Evolutionary conservation across 2,797 vertebrate species (phyloP).

Genomic region (Hephaestus fuliginosus): DNA sequence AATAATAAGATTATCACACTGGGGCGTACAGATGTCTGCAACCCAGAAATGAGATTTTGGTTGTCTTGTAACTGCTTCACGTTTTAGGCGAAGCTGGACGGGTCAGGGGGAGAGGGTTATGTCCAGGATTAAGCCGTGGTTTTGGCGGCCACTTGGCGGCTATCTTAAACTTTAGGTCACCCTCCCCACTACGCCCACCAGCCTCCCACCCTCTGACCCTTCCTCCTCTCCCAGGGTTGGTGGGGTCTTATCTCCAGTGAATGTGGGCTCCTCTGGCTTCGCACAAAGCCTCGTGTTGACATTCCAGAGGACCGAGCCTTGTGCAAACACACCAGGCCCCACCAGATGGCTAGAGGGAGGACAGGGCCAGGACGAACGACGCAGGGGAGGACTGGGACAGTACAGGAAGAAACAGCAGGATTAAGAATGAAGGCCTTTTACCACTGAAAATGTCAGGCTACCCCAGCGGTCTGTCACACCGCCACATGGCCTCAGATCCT

Average conservation of each 20-base stretch:
- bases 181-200: conserved; percentile 43
- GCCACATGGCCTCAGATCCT: conserved; percentile 31
- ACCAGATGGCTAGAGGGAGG: conserved; percentile 79
- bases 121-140: conserved; percentile 47
- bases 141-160: conserved; percentile 60
- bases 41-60: conserved; percentile 21
- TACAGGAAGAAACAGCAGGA: conserved; percentile 54
- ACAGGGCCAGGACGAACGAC: conserved; percentile 59
- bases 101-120: conserved; percentile 31
- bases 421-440: conserved; percentile 43
- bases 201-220: conserved; percentile 40
- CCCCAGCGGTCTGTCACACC: not conserved
- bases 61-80: conserved; percentile 4
- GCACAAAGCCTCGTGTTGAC: conserved; percentile 85
- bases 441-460: conserved; percentile 54
- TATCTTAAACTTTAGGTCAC: conserved; percentile 74
- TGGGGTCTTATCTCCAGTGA: conserved; percentile 79
- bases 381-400: conserved; percentile 51
- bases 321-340: conserved; percentile 82
- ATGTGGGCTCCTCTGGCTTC: conserved; percentile 80
- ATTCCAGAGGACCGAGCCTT: conserved; percentile 86
- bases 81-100: conserved; percentile 19
- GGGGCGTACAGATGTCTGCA: conserved; percentile 3
- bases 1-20: conserved; percentile 26
- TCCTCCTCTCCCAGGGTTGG: conserved; percentile 53